Evolutionary conservation across 2,888 invertebrate genomes (phyloP).

Genomic region (Coronaproctus castanopsis): DNA sequence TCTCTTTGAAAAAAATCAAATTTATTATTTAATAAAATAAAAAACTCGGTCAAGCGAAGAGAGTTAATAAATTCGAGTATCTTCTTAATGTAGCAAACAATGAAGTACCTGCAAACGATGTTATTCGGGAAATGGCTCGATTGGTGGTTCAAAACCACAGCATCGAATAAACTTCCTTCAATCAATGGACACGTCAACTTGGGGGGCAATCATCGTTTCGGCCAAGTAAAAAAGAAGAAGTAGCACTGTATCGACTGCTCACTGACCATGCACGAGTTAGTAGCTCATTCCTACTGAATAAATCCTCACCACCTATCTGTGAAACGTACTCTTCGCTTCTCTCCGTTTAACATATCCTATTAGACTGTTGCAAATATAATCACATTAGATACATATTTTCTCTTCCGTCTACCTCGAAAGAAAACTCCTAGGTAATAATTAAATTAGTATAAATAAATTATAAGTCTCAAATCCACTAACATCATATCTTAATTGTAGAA

Average conservation of each 20-base stretch:
- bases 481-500: background rate
- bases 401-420: background rate
- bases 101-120: background rate
- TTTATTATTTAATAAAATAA: too few relatives aligned
- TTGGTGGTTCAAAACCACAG: background rate
- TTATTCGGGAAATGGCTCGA: background rate
- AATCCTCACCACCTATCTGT: background rate
- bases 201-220: background rate
- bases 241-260: background rate
- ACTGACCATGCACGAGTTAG: background rate
- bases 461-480: background rate
- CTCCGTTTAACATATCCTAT: background rate
- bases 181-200: background rate
- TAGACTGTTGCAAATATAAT: background rate
- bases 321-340: background rate
- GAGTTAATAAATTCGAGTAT: background rate
- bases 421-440: background rate
- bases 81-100: background rate
- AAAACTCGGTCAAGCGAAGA: background rate
- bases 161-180: background rate
- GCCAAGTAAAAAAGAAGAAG: background rate
- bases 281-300: background rate
- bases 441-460: background rate
- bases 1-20: too few relatives aligned
- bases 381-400: background rate